Percentiles rank a stretch among this genome's conserved stretches.
phyloP scores from a whole-genome alignment of 2,888 invertebrate species.

The Eilema sororculum region DNA sequence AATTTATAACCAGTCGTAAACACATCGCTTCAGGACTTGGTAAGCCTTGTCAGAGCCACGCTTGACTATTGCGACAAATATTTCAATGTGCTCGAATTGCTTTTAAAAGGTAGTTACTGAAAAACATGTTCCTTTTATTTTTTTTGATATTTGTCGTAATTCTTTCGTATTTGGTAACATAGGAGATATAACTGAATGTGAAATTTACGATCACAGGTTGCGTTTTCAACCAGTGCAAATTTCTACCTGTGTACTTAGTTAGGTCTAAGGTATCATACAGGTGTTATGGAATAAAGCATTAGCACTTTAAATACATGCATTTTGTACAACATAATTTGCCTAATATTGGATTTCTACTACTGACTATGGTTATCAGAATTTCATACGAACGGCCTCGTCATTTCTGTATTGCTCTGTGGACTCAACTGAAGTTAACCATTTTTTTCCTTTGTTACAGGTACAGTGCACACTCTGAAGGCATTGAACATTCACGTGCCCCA shows the following conservation, averaged over 20 bases:
- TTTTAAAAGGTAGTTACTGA: not conserved
- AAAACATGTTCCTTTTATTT: not conserved
- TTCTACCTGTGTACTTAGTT: not conserved
- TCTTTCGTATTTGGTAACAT: not conserved
- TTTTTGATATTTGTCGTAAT: not conserved
- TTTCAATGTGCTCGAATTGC: not conserved
- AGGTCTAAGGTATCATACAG: too few species aligned
- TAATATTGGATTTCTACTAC: too few species aligned
- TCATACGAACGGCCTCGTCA: too few species aligned
- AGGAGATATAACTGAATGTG: not conserved
- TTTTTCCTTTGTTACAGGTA: constrained; percentile 65
- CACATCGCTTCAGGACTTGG: constrained; percentile 1
- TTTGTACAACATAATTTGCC: too few species aligned
- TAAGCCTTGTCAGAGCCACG: not conserved
- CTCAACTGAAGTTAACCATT: not conserved
- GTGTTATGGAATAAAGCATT: too few species aligned
- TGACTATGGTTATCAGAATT: too few species aligned
- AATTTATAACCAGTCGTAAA: constrained; percentile 16
- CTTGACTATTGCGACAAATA: not conserved
- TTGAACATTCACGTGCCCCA: constrained; percentile 85
- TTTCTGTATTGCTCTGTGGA: too few species aligned
- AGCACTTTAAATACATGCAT: too few species aligned
- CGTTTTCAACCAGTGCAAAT: not conserved
- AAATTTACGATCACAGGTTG: not conserved
- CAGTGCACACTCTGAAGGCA: constrained; percentile 76